Conservation (phyloP, 2,113 vertebrate genomes). For the Ceyx margarethae region DNA sequence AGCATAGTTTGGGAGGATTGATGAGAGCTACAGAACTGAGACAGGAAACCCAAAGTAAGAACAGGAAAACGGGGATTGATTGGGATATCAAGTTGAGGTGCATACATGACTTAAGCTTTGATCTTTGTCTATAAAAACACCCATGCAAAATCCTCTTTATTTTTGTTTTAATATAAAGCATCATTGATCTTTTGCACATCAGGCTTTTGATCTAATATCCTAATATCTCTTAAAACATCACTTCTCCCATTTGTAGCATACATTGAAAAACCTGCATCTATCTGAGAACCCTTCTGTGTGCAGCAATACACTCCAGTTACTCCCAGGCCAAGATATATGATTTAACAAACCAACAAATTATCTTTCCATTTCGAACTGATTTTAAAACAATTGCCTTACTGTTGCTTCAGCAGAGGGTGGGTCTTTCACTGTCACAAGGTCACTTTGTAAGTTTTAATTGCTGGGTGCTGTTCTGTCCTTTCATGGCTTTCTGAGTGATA, state of each 20-base stretch:
- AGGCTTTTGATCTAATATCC: not conserved
- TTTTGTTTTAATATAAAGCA: not conserved
- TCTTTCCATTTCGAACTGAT: slow-evolving; percentile 65
- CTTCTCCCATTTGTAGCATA: not conserved
- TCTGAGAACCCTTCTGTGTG: not conserved
- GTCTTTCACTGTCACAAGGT: slow-evolving; percentile 84
- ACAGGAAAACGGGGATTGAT: not conserved
- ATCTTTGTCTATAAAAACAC: not conserved
- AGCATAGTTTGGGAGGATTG: not conserved
- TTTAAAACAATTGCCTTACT: slow-evolving; percentile 49
- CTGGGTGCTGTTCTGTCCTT: slow-evolving; percentile 76
- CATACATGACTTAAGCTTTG: not conserved
- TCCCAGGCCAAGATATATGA: slow-evolving; percentile 34
- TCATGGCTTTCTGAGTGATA: slow-evolving; percentile 80
- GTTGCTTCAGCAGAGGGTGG: slow-evolving; percentile 51
- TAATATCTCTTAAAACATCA: not conserved
- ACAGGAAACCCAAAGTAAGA: not conserved
- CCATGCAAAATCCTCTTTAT: not conserved
- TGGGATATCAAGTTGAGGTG: not conserved
- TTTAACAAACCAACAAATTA: slow-evolving; percentile 65
- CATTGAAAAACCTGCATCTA: not conserved
- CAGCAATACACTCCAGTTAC: not conserved
- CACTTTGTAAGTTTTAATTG: slow-evolving; percentile 92
- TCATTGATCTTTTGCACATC: not conserved
- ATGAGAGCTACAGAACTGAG: not conserved